Evolutionary conservation across 2,797 vertebrate genomes (phyloP).

Genomic region (Gallinago solitaria): DNA sequence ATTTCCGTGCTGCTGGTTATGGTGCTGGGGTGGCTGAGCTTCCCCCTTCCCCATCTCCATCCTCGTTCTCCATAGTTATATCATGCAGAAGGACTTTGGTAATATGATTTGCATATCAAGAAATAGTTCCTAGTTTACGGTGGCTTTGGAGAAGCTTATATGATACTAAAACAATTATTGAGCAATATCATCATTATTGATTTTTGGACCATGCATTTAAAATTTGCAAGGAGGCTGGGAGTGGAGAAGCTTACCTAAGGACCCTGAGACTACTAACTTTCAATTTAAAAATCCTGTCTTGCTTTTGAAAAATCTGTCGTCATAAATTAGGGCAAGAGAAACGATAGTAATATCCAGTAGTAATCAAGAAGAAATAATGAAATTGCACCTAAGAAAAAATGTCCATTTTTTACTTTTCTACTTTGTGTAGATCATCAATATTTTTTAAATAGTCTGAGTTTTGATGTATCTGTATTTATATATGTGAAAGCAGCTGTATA

Average conservation of each 20-base stretch:
- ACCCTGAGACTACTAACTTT: neutral
- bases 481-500: neutral
- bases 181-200: neutral
- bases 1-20: neutral
- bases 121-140: neutral
- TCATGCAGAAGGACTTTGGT: neutral
- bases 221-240: neutral
- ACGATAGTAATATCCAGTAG: neutral
- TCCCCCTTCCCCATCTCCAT: neutral
- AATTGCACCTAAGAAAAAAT: neutral
- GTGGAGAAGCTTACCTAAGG: neutral
- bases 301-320: neutral
- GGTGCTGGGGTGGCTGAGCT: neutral
- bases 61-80: neutral
- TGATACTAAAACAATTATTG: neutral
- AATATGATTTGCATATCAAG: neutral
- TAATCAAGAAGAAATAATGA: neutral
- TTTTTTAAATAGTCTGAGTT: neutral
- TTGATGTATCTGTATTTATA: neutral
- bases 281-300: neutral
- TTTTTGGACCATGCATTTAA: neutral
- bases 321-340: neutral
- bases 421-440: neutral
- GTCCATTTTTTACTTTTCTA: neutral
- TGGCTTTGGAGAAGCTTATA: neutral